Conservation (phyloP, 2,888 invertebrate genomes). For the Agrochola lychnidis region DNA sequence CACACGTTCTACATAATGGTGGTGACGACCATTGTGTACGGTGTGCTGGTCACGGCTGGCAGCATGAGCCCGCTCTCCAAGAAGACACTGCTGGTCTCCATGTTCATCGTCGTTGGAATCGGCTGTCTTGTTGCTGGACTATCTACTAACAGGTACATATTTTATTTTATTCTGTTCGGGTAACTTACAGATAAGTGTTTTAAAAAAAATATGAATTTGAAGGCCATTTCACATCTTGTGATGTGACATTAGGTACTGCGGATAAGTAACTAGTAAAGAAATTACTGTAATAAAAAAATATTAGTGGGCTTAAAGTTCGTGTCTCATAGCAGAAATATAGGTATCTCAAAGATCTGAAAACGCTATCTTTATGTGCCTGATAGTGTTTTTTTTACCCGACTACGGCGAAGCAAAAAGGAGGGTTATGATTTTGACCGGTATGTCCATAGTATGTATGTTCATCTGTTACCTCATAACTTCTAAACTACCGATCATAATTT, state of each 20-base stretch:
- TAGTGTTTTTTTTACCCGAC: background rate
- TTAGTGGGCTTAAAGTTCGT: background rate
- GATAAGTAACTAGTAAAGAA: background rate
- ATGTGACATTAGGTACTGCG: background rate
- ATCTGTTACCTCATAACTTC: too few species aligned
- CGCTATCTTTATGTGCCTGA: background rate
- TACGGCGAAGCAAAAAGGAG: too few species aligned
- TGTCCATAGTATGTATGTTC: too few species aligned
- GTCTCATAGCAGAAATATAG: background rate
- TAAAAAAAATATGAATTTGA: background rate
- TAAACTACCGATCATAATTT: too few species aligned
- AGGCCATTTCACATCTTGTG: background rate
- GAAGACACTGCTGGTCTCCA: slow-evolving; percentile 78
- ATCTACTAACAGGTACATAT: slow-evolving; percentile 76
- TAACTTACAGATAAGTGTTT: background rate
- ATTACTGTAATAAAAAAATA: slow-evolving; percentile 9
- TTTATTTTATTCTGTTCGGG: background rate
- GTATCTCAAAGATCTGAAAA: background rate
- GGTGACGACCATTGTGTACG: slow-evolving; percentile 81
- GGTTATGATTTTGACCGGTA: too few species aligned
- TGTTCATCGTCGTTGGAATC: slow-evolving; percentile 77
- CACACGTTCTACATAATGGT: slow-evolving; percentile 83
- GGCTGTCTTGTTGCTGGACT: slow-evolving; percentile 79
- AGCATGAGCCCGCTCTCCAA: slow-evolving; percentile 81
- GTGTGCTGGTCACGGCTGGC: slow-evolving; percentile 75